Percentiles rank a stretch among this genome's conserved stretches.
These are phyloP conservation scores for Ecliptopera silaceata DNA, from an alignment of 2,888 invertebrate genomes.

Conservation along the genomic window DNA sequence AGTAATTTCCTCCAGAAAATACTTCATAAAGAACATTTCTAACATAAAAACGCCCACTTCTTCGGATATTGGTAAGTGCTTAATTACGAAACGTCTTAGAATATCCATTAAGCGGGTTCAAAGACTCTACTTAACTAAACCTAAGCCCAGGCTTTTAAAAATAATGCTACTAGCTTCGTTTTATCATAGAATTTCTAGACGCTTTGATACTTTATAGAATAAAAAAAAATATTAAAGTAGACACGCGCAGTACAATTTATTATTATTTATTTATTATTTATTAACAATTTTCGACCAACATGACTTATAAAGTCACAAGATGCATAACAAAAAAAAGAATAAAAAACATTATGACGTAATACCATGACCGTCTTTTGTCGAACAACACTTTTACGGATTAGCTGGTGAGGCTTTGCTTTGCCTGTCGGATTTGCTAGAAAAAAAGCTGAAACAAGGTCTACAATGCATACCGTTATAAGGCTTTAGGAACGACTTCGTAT, in stretches of 20 bases:
- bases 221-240: no score
- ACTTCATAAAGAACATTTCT: slow-evolving; percentile 7
- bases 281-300: no score
- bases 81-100: background rate
- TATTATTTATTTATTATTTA: no score
- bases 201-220: no score
- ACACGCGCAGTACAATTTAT: no score
- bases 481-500: no score
- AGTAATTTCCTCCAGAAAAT: background rate
- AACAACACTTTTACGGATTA: background rate
- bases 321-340: no score
- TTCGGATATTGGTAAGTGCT: slow-evolving; percentile 1
- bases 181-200: no score
- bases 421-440: slow-evolving; percentile 8
- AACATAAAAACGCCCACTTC: slow-evolving; percentile 15
- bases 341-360: background rate
- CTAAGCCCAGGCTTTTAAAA: slow-evolving; percentile 14
- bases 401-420: background rate
- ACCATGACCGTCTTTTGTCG: background rate
- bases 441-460: background rate
- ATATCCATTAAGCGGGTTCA: slow-evolving; percentile 27
- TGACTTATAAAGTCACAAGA: background rate
- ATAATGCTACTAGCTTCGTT: background rate
- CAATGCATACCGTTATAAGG: background rate
- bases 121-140: slow-evolving; percentile 18